Conservation (phyloP, 1,140 invertebrate genomes). For the Musca domestica region DNA sequence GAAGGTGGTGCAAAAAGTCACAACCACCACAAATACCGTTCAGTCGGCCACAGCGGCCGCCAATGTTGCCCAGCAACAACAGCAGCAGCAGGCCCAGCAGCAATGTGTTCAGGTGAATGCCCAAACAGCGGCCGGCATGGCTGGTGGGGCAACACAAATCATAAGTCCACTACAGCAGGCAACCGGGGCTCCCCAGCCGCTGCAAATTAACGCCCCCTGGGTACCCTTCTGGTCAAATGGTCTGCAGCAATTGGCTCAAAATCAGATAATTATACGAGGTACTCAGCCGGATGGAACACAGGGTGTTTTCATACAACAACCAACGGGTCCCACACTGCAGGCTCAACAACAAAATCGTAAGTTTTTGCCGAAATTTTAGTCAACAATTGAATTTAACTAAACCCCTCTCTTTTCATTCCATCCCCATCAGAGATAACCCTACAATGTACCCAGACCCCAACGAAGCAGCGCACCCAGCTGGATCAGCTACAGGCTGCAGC, state of each 20-base stretch:
- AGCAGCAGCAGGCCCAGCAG: conserved; percentile 54
- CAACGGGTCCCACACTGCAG: conserved; percentile 55
- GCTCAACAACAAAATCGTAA: conserved; percentile 50
- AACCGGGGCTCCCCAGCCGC: conserved; percentile 62
- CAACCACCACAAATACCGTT: conserved; percentile 51
- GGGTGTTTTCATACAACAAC: conserved; percentile 84
- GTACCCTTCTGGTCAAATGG: conserved; percentile 67
- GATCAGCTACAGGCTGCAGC: conserved; percentile 34
- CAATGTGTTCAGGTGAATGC: conserved; percentile 63
- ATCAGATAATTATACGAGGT: conserved; percentile 81
- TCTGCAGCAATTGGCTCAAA: conserved; percentile 69
- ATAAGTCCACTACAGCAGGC: conserved; percentile 64
- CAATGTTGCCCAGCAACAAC: conserved; percentile 43
- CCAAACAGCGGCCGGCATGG: conserved; percentile 61
- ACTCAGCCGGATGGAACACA: conserved; percentile 68
- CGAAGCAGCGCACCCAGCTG: conserved; percentile 42
- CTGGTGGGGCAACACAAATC: conserved; percentile 63
- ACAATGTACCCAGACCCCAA: conserved; percentile 48
- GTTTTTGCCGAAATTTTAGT: conserved; percentile 8
- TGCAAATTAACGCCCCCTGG: conserved; percentile 62
- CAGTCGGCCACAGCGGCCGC: conserved; percentile 35
- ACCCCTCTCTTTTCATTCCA: neutral
- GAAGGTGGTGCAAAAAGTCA: conserved; percentile 61
- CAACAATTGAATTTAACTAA: neutral
- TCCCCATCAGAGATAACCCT: conserved; percentile 52